phyloP scores from a whole-genome alignment of 1,140 invertebrate species.

The Ips nitidus region DNA sequence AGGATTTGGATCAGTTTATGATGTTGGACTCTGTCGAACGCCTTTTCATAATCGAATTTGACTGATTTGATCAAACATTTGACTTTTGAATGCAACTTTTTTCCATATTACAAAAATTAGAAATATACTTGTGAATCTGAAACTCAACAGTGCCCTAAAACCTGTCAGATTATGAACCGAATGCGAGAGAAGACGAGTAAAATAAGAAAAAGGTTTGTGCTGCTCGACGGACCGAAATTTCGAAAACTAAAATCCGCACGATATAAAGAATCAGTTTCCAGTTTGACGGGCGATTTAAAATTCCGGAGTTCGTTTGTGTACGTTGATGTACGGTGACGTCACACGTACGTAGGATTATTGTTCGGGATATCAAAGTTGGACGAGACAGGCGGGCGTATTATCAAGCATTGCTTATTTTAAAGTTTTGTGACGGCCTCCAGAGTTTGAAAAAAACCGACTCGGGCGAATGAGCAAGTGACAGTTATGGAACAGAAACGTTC shows the following conservation, averaged over 20 bases:
- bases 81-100: too few relatives aligned
- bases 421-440: conserved; percentile 23
- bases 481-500: too few relatives aligned
- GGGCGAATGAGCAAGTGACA: too few relatives aligned
- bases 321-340: conserved; percentile 21
- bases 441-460: conserved; percentile 3
- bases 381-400: conserved; percentile 26
- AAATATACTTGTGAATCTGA: too few relatives aligned
- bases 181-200: conserved; percentile 4
- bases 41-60: too few relatives aligned
- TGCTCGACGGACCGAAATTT: conserved; percentile 17
- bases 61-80: too few relatives aligned
- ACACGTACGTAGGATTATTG: conserved; percentile 22
- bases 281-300: conserved; percentile 36
- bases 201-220: conserved; percentile 10
- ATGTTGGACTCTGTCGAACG: too few relatives aligned
- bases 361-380: conserved; percentile 21
- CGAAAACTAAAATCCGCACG: conserved; percentile 31
- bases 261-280: conserved; percentile 34
- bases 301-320: conserved; percentile 31
- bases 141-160: too few relatives aligned
- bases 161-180: too few relatives aligned
- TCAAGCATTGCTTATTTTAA: conserved; percentile 37
- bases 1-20: too few relatives aligned
- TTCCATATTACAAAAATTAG: too few relatives aligned